phyloP scores from a whole-genome alignment of 2,113 vertebrate genomes.

The Neomonachus schauinslandi region DNA sequence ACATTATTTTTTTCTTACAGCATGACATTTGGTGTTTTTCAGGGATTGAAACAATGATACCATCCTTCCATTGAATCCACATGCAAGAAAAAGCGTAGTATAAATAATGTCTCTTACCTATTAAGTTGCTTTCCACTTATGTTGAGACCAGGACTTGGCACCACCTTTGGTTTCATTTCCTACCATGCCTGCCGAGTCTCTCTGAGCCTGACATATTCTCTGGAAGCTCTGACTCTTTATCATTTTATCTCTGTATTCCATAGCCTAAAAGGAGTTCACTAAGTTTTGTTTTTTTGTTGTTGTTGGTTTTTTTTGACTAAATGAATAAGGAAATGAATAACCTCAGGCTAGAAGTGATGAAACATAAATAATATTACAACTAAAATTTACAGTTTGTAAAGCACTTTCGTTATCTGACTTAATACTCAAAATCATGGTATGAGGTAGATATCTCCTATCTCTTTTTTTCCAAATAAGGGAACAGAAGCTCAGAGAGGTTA shows the following conservation, averaged over 20 bases:
- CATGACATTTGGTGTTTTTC: neutral
- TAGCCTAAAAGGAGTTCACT: neutral
- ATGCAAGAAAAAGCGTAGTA: neutral
- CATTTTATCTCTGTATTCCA: neutral
- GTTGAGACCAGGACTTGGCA: neutral
- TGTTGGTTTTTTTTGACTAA: neutral
- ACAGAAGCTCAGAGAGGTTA: neutral
- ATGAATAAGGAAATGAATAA: neutral
- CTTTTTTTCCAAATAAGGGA: neutral
- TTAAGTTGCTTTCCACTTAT: neutral
- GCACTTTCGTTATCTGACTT: neutral
- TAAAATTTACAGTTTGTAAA: neutral
- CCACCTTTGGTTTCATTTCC: neutral
- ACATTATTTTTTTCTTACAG: neutral
- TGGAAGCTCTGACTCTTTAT: neutral
- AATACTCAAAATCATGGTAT: neutral
- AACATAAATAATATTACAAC: neutral
- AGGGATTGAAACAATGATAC: neutral
- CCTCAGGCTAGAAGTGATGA: neutral
- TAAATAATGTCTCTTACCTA: neutral
- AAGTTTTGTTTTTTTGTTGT: neutral
- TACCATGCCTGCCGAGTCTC: neutral
- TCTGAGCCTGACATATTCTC: neutral
- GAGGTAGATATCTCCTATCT: neutral
- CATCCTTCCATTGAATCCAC: neutral